phyloP scores from a whole-genome alignment of 2,113 vertebrate genomes.

The Porphyrio hochstetteri region DNA sequence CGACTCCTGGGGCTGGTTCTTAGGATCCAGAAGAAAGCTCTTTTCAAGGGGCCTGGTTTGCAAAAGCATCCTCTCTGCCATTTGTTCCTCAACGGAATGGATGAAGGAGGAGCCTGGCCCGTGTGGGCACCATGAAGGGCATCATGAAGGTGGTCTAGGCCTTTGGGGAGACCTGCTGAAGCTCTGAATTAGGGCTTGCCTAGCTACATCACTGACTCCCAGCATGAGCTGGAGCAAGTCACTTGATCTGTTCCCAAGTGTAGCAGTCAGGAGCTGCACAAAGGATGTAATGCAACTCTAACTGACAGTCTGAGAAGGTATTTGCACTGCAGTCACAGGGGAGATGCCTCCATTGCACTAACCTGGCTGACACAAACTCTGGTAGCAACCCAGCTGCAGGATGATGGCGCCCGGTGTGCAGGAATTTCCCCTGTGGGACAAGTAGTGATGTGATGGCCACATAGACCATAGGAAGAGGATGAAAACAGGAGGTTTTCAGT shows the following conservation, averaged over 20 bases:
- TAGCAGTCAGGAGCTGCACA: background rate
- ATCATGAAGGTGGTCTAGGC: background rate
- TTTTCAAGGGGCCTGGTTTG: background rate
- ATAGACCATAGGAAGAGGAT: background rate
- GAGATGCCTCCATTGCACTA: background rate
- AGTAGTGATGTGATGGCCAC: accelerated
- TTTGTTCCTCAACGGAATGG: background rate
- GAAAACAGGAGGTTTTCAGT: background rate
- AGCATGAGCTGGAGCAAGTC: background rate
- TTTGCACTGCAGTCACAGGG: background rate
- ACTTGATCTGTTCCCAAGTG: background rate
- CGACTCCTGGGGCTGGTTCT: background rate
- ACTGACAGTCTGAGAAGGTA: background rate
- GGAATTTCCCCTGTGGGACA: background rate
- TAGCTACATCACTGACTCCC: background rate
- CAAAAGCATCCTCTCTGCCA: background rate
- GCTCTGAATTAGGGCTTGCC: background rate
- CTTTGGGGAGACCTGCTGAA: background rate
- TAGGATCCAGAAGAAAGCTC: background rate
- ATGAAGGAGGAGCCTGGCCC: background rate
- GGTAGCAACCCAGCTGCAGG: background rate
- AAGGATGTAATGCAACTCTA: background rate
- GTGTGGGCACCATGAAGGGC: background rate
- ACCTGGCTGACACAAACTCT: background rate
- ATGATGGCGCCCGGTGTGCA: accelerated